Evolutionary conservation across 2,113 vertebrate species (phyloP).

Genomic region (Salminus brasiliensis): DNA sequence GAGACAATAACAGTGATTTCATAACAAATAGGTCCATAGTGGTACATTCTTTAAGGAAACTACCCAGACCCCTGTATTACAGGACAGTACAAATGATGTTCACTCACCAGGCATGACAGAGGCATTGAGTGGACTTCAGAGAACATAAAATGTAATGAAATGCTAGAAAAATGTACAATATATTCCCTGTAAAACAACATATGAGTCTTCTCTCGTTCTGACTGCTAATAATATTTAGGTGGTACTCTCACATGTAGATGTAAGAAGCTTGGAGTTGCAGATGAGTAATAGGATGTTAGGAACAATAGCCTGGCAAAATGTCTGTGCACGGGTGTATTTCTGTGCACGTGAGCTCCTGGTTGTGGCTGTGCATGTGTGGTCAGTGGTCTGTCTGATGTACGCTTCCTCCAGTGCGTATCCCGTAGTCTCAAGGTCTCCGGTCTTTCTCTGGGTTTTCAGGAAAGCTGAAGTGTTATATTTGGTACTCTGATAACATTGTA

Average conservation of each 20-base stretch:
- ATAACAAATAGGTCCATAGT: background rate
- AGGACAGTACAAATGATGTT: background rate
- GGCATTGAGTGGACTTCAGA: too few species aligned
- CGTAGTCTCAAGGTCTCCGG: conserved; percentile 45
- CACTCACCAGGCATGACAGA: too few species aligned
- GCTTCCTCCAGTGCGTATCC: conserved; percentile 42
- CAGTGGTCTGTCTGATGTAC: conserved; percentile 34
- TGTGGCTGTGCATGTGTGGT: background rate
- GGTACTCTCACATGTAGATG: background rate
- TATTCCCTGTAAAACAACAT: too few species aligned
- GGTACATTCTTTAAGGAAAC: background rate
- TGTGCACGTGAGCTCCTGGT: background rate
- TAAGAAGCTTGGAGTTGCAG: conserved; percentile 5
- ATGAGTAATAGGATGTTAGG: conserved; percentile 21
- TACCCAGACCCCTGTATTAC: background rate
- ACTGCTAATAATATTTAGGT: background rate
- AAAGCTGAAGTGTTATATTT: conserved; percentile 40
- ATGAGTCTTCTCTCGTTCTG: too few species aligned
- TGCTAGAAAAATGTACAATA: too few species aligned
- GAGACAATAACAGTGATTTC: conserved; percentile 6
- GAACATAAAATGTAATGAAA: too few species aligned
- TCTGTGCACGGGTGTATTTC: background rate
- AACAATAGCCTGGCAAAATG: conserved; percentile 6
- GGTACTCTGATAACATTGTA: conserved; percentile 71
- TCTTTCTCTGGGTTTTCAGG: conserved; percentile 41